Conservation (phyloP, 2,888 invertebrate genomes). For the Tenthredo scrophulariae region DNA sequence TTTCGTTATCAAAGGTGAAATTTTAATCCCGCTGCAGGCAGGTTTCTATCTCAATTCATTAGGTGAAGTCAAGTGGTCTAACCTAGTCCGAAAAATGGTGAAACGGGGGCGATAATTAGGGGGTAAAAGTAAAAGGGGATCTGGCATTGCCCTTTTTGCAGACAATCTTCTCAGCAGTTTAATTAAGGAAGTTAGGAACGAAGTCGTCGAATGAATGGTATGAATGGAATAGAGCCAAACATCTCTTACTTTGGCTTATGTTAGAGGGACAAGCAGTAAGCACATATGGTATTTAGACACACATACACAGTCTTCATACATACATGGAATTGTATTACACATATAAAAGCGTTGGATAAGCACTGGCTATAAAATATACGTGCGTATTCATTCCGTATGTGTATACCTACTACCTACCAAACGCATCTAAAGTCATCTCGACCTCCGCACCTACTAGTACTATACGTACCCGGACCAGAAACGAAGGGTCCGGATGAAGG, state of each 20-base stretch:
- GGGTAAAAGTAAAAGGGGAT: background rate
- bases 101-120: slow-evolving; percentile 12
- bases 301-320: background rate
- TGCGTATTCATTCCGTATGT: slow-evolving; percentile 4
- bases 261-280: slow-evolving; percentile 47
- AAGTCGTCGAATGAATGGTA: slow-evolving; percentile 70
- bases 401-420: slow-evolving; percentile 23
- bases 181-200: slow-evolving; percentile 76
- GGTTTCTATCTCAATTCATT: background rate
- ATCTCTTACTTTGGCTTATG: slow-evolving; percentile 61
- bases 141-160: slow-evolving; percentile 76
- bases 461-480: background rate
- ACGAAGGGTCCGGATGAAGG: slow-evolving; percentile 35
- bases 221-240: slow-evolving; percentile 74
- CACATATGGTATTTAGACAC: slow-evolving; percentile 53
- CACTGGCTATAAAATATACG: background rate
- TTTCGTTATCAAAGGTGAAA: background rate
- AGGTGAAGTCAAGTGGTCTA: slow-evolving; percentile 10
- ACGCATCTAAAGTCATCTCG: slow-evolving; percentile 43
- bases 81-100: background rate
- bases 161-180: slow-evolving; percentile 74
- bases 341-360: background rate
- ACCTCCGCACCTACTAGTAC: slow-evolving; percentile 2
- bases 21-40: background rate
- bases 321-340: background rate